These are phyloP conservation scores for Setipinna tenuifilis DNA, from an alignment of 2,797 vertebrate genomes.

Conservation along the genomic window DNA sequence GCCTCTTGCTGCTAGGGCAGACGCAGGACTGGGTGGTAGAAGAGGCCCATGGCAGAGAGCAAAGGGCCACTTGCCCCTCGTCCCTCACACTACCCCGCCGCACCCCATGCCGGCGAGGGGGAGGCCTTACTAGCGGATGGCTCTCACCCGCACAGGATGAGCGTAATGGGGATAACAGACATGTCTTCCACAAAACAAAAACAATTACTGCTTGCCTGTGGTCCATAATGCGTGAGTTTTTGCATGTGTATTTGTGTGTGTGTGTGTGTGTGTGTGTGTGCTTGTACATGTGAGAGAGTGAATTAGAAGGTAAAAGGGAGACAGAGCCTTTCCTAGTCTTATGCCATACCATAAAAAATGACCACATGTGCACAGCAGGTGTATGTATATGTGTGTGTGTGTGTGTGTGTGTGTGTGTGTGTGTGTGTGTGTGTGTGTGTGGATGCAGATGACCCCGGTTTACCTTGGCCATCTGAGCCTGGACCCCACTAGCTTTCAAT, in stretches of 20 bases:
- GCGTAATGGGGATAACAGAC: neutral
- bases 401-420: conserved; percentile 13
- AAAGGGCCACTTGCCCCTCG: neutral
- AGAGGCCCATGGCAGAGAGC: neutral
- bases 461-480: conserved; percentile 88
- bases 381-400: neutral
- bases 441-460: conserved; percentile 6
- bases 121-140: neutral
- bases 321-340: neutral
- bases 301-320: neutral
- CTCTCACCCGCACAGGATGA: neutral
- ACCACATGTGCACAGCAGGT: neutral
- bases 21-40: neutral
- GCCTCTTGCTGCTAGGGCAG: neutral
- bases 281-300: neutral
- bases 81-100: neutral
- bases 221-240: neutral
- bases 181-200: neutral
- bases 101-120: neutral
- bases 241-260: neutral
- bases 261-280: neutral
- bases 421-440: neutral
- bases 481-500: conserved; percentile 83
- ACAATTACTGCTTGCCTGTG: neutral
- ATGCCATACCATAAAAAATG: neutral